Percentiles rank a stretch among this genome's conserved stretches.
These are phyloP conservation scores for Oedothorax gibbosus DNA, from an alignment of 1,140 invertebrate species.

Conservation along the genomic window DNA sequence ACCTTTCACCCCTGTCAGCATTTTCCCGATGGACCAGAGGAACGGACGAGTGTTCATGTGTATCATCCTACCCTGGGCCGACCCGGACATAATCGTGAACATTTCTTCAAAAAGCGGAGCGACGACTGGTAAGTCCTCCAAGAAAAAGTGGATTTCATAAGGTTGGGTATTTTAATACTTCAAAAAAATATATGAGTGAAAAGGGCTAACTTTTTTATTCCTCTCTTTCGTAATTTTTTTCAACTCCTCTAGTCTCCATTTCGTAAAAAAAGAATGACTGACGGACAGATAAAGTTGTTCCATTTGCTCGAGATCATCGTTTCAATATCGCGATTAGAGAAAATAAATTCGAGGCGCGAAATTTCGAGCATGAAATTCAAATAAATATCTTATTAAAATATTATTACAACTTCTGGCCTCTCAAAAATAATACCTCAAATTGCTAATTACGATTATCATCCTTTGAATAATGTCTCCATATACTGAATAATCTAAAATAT, in stretches of 20 bases:
- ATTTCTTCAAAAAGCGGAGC: slow-evolving; percentile 56
- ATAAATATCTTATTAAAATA: neutral
- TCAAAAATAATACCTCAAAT: no score
- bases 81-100: slow-evolving; percentile 72
- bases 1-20: slow-evolving; percentile 87
- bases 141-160: slow-evolving; percentile 56
- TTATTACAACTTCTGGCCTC: neutral
- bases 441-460: no score
- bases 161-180: neutral
- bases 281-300: slow-evolving; percentile 24
- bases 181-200: neutral
- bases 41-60: slow-evolving; percentile 90
- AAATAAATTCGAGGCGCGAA: no score
- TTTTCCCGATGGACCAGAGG: slow-evolving; percentile 83
- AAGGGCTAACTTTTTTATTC: slow-evolving; percentile 6
- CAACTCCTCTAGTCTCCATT: slow-evolving; percentile 4
- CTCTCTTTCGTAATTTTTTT: slow-evolving; percentile 15
- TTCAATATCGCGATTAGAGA: no score
- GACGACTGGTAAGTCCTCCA: slow-evolving; percentile 2
- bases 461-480: neutral
- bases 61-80: slow-evolving; percentile 89
- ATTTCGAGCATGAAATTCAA: no score
- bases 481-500: no score
- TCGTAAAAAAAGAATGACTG: neutral
- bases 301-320: slow-evolving; percentile 22